phyloP scores from a whole-genome alignment of 2,888 invertebrate genomes.

The Tipula unca region DNA sequence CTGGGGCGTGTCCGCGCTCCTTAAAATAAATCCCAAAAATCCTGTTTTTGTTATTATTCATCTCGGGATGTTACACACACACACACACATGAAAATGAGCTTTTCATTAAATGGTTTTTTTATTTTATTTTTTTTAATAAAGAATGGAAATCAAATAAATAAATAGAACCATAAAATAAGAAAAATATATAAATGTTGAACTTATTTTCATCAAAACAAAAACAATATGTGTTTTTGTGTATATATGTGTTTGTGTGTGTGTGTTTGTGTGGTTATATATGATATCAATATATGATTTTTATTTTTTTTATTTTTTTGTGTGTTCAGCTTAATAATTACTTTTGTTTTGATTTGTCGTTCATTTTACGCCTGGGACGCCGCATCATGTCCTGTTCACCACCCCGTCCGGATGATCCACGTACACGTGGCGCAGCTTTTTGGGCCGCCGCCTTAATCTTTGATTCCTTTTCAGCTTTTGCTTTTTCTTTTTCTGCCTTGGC shows the following conservation, averaged over 20 bases:
- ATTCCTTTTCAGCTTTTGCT: conserved; percentile 16
- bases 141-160: background rate
- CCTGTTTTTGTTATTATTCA: background rate
- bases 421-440: background rate
- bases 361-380: background rate
- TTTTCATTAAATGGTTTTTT: background rate
- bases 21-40: background rate
- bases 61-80: background rate
- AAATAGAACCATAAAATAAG: background rate
- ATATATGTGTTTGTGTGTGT: background rate
- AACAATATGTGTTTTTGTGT: background rate
- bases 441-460: background rate
- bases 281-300: background rate
- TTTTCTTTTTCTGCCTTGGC: background rate
- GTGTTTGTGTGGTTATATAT: background rate
- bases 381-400: conserved; percentile 1
- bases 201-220: background rate
- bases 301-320: background rate
- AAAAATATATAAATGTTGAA: background rate
- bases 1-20: background rate
- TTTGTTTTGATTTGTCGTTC: background rate
- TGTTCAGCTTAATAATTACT: background rate
- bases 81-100: background rate
- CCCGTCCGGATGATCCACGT: background rate
- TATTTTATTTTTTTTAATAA: background rate